Evolutionary conservation across 2,113 vertebrate species (phyloP).

Genomic region (Heterotis niloticus): DNA sequence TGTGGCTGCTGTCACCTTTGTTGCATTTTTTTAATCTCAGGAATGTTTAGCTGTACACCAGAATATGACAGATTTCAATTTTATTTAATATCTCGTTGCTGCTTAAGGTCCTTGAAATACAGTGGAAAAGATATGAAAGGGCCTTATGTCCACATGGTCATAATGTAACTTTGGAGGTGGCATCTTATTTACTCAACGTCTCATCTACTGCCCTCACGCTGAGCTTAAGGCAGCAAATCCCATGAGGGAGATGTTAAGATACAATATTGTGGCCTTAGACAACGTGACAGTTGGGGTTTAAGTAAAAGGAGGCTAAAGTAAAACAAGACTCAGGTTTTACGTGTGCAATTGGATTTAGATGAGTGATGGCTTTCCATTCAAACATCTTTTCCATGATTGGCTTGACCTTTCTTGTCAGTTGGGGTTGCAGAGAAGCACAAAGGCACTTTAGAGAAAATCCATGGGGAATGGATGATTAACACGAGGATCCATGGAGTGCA

Average conservation of each 20-base stretch:
- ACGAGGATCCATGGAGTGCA: not conserved
- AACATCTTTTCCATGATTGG: not conserved
- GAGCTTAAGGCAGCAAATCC: slow-evolving; percentile 13
- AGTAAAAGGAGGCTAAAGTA: not conserved
- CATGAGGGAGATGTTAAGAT: slow-evolving; percentile 2
- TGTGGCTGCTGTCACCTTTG: not conserved
- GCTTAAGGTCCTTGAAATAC: too few relatives aligned
- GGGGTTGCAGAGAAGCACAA: not conserved
- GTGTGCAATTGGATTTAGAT: not conserved
- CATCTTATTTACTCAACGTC: not conserved
- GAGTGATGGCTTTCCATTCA: not conserved
- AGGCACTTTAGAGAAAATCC: not conserved
- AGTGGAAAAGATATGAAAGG: not conserved
- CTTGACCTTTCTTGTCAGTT: not conserved
- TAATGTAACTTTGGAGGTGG: not conserved
- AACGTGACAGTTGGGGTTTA: not conserved
- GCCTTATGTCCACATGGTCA: slow-evolving; percentile 22
- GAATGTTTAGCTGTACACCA: too few relatives aligned
- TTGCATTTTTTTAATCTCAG: not conserved
- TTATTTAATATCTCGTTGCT: too few relatives aligned
- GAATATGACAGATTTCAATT: too few relatives aligned
- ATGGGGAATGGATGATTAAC: not conserved
- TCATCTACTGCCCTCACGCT: not conserved
- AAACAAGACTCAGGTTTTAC: too few relatives aligned
- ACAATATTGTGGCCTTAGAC: not conserved